phyloP scores from a whole-genome alignment of 2,113 vertebrate genomes.

The Symphodus melops region DNA sequence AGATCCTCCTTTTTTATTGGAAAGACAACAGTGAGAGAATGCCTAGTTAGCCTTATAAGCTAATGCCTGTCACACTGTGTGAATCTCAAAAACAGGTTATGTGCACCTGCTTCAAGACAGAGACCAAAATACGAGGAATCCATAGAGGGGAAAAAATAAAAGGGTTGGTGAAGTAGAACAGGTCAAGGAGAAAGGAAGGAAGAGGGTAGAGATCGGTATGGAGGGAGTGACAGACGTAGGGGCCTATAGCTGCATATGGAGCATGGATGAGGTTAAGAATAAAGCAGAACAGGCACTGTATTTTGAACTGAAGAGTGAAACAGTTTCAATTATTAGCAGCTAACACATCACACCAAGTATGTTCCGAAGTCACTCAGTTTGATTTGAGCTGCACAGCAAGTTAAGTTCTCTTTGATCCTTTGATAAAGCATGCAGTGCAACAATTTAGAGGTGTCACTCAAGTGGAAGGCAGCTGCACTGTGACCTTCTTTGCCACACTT shows the following conservation, averaged over 20 bases:
- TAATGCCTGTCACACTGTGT: constrained; percentile 39
- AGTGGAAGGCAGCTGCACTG: constrained; percentile 29
- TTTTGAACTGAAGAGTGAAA: constrained; percentile 14
- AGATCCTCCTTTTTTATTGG: constrained; percentile 55
- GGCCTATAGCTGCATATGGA: constrained; percentile 17
- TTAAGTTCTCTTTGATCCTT: neutral
- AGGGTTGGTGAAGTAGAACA: neutral
- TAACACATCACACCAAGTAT: constrained; percentile 45
- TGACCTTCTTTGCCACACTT: constrained; percentile 8
- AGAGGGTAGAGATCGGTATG: neutral
- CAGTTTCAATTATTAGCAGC: constrained; percentile 58
- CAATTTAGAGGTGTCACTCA: constrained; percentile 43
- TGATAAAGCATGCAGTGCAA: constrained; percentile 4
- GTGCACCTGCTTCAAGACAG: neutral
- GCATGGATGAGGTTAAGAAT: constrained; percentile 13
- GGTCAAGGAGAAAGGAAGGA: neutral
- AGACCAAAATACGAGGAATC: constrained; percentile 17
- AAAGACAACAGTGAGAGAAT: constrained; percentile 55
- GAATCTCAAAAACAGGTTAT: too few relatives aligned
- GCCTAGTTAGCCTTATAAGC: constrained; percentile 67
- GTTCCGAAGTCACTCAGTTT: constrained; percentile 41
- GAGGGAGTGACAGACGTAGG: constrained; percentile 4
- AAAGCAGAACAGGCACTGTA: neutral
- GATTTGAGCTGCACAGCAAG: neutral
- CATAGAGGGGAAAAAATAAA: constrained; percentile 2